Evolutionary conservation across 2,113 vertebrate species (phyloP).

Genomic region (Jacana jacana): DNA sequence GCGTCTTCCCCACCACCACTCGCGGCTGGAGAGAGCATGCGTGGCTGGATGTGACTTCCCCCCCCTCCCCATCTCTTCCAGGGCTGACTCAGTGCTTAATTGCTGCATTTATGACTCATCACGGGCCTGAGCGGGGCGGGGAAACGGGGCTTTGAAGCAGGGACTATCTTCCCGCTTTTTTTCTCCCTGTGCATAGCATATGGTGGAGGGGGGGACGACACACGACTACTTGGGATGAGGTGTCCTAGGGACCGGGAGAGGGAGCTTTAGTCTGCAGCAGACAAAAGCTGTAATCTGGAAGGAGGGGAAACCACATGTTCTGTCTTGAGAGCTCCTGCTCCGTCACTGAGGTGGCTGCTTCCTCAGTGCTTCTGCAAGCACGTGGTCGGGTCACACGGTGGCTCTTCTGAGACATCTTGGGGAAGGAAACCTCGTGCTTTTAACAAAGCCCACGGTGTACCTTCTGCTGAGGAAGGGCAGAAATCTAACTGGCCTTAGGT

Average conservation of each 20-base stretch:
- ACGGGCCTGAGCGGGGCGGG: not conserved
- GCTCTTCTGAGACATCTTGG: not conserved
- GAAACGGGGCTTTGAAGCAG: not conserved
- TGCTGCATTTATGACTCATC: slow-evolving; percentile 78
- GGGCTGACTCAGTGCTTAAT: slow-evolving; percentile 65
- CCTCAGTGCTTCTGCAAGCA: not conserved
- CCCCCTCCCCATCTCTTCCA: not conserved
- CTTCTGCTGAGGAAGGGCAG: not conserved
- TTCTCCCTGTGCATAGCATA: rapidly evolving
- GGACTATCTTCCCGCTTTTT: not conserved
- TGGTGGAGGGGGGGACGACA: not conserved
- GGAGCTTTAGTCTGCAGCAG: slow-evolving; percentile 21
- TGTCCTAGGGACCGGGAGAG: slow-evolving; percentile 42
- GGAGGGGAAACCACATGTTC: not conserved
- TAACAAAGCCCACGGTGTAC: rapidly evolving
- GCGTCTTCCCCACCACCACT: too few species aligned
- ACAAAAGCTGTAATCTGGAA: not conserved
- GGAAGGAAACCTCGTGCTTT: not conserved
- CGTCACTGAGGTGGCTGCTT: not conserved
- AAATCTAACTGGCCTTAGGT: not conserved
- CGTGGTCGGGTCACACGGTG: not conserved
- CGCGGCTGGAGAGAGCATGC: too few species aligned
- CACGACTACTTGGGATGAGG: not conserved
- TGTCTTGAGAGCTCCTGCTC: not conserved
- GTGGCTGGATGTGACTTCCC: too few species aligned